These are phyloP conservation scores for Periplaneta americana DNA, from an alignment of 1,140 invertebrate genomes.

Conservation along the genomic window DNA sequence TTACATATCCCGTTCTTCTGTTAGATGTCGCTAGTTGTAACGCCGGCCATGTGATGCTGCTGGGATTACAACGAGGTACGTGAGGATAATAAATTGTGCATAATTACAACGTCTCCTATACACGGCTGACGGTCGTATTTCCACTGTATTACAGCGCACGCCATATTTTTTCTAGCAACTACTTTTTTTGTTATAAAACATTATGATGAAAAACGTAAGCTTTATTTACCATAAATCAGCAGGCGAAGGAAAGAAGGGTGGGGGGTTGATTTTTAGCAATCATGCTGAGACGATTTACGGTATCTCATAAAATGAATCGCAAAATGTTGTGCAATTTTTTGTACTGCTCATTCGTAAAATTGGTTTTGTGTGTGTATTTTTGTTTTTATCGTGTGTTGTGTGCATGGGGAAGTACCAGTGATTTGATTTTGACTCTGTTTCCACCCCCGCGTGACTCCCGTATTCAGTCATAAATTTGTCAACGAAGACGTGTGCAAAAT, in stretches of 20 bases:
- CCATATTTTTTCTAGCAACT: not conserved
- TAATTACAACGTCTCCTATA: not conserved
- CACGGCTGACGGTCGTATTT: not conserved
- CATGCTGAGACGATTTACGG: not conserved
- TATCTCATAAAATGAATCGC: not conserved
- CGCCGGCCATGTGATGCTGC: not conserved
- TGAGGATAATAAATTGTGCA: not conserved
- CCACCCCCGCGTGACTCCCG: not conserved
- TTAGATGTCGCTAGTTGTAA: not conserved
- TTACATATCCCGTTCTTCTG: not conserved
- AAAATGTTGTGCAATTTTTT: not conserved
- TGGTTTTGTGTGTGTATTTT: not conserved
- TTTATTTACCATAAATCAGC: not conserved
- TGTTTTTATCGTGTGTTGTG: not conserved
- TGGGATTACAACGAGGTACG: not conserved
- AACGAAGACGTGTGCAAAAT: not conserved
- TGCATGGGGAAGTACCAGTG: not conserved
- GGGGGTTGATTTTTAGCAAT: not conserved
- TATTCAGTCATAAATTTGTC: not conserved
- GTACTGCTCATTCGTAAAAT: not conserved
- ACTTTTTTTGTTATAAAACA: not conserved
- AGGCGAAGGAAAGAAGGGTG: not conserved
- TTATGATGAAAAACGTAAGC: not conserved
- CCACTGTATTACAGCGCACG: not conserved
- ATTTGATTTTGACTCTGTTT: not conserved